A percentile compares a stretch with the other conserved stretches of the same genome.
phyloP scores from a whole-genome alignment of 2,888 invertebrate species.

The Geophilus truncorum region DNA sequence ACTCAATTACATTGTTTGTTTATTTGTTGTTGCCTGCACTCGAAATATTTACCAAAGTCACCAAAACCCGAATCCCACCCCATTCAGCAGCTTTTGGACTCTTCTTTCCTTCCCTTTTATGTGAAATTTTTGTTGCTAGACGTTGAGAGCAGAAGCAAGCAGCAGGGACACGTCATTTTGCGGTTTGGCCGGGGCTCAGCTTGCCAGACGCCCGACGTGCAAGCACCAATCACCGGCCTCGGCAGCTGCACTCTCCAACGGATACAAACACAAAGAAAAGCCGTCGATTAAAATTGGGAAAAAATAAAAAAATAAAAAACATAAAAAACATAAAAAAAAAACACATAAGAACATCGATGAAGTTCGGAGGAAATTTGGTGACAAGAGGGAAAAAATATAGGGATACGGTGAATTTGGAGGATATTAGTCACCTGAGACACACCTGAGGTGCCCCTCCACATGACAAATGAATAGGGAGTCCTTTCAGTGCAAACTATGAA shows the following conservation, averaged over 20 bases:
- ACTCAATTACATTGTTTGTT: background rate
- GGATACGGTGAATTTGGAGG: background rate
- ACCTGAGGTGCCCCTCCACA: background rate
- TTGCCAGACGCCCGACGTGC: background rate
- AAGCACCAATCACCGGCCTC: background rate
- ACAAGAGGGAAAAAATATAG: background rate
- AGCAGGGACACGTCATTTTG: conserved; percentile 27
- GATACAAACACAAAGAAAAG: background rate
- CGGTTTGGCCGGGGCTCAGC: conserved; percentile 27
- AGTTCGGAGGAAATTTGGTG: no score
- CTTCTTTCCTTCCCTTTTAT: conserved; percentile 1
- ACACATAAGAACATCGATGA: background rate
- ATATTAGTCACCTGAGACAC: conserved; percentile 17
- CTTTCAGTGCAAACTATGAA: background rate
- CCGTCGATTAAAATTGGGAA: background rate
- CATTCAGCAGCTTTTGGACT: background rate
- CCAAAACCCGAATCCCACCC: background rate
- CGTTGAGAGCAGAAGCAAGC: background rate
- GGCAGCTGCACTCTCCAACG: background rate
- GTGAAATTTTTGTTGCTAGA: background rate
- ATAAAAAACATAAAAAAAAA: background rate
- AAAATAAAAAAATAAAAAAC: background rate
- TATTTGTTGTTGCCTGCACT: background rate
- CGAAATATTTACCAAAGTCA: background rate
- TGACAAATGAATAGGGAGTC: conserved; percentile 11